These are phyloP conservation scores for Zalophus californianus DNA, from an alignment of 2,797 vertebrate genomes.

Conservation along the genomic window DNA sequence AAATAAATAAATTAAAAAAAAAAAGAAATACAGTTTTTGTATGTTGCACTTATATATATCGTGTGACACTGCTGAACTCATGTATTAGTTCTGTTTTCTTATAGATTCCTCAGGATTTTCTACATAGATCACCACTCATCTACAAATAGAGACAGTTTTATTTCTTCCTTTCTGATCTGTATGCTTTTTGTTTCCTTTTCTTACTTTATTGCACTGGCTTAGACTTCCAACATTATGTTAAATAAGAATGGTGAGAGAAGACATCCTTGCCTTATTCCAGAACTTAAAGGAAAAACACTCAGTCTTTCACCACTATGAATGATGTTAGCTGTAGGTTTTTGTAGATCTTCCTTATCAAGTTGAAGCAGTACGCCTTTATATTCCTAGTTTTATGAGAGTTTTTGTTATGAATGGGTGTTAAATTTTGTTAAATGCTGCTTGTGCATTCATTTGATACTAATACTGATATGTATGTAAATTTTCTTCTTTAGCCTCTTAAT, in stretches of 20 bases:
- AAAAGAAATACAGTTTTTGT: not conserved
- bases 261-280: conserved; percentile 25
- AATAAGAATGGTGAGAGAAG: not conserved
- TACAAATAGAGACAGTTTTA: conserved; percentile 14
- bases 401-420: conserved; percentile 12
- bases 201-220: not conserved
- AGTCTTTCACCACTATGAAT: conserved; percentile 8
- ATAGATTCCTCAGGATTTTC: not conserved
- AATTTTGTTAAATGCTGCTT: conserved; percentile 51
- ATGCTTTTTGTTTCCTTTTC: conserved; percentile 34
- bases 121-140: conserved; percentile 29
- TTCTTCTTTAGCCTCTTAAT: conserved; percentile 35
- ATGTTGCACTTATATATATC: not conserved
- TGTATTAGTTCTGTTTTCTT: conserved; percentile 37
- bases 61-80: not conserved
- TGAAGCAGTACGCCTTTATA: not conserved
- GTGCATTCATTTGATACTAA: conserved; percentile 18
- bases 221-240: not conserved
- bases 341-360: not conserved
- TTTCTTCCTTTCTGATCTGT: conserved; percentile 13
- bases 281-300: conserved; percentile 18
- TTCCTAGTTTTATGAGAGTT: not conserved
- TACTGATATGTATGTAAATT: not conserved
- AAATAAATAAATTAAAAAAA: too few relatives aligned
- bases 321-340: conserved; percentile 26